Conservation (phyloP, 2,113 vertebrate species). For the Rana temporaria region DNA sequence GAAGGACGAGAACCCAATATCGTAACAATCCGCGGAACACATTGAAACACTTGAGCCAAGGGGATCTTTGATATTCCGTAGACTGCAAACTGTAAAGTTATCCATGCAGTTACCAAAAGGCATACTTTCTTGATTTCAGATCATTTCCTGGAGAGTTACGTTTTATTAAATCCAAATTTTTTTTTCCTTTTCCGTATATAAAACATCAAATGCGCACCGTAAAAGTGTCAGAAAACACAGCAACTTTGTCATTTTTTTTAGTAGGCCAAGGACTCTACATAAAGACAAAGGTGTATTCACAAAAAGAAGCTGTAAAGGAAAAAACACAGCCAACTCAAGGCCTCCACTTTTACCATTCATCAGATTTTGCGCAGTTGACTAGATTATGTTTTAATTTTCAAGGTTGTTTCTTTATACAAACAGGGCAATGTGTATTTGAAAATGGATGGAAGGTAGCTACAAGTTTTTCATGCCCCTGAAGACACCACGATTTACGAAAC, state of each 20-base stretch:
- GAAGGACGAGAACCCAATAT: slow-evolving; percentile 7
- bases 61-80: slow-evolving; percentile 36
- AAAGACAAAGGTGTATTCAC: slow-evolving; percentile 46
- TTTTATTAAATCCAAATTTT: slow-evolving; percentile 51
- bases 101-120: slow-evolving; percentile 35
- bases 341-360: not conserved
- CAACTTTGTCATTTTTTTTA: slow-evolving; percentile 2
- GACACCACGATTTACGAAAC: too few relatives aligned
- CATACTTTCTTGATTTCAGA: slow-evolving; percentile 49
- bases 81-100: slow-evolving; percentile 41
- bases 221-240: slow-evolving; percentile 28
- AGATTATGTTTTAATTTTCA: too few relatives aligned
- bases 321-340: not conserved
- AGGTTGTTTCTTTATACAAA: too few relatives aligned
- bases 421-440: too few relatives aligned
- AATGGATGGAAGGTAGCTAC: too few relatives aligned
- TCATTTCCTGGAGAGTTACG: slow-evolving; percentile 44
- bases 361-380: not conserved
- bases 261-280: not conserved
- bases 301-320: not conserved
- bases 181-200: slow-evolving; percentile 27
- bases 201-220: slow-evolving; percentile 43
- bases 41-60: slow-evolving; percentile 41
- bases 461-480: too few relatives aligned
- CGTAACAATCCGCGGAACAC: slow-evolving; percentile 28